Evolutionary conservation across 2,113 vertebrate genomes (phyloP), one percentile per base, ranked within the genome.

Genomic region (Saccopteryx bilineata): DNA sequence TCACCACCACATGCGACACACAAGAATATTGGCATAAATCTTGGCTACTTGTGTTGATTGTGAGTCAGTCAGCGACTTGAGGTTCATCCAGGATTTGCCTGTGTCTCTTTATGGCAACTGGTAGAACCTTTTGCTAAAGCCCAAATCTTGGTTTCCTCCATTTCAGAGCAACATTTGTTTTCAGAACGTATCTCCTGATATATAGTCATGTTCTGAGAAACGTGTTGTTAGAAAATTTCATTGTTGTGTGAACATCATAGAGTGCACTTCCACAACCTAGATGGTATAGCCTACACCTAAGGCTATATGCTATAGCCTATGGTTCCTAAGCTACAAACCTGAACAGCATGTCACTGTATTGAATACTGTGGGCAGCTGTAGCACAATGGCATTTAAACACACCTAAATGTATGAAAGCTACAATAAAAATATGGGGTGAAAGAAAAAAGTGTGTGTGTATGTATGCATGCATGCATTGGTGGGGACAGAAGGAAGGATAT

Each of bases 81-180:
- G 39, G 39, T 39, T 39, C 39, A 39, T 39, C 39, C 39, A 39
- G 39, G 39, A 39, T 39, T 39, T 58, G 46, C 33, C 68, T 88
- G 9, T 52, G 85, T 92, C 66, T 75, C 88, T 56, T 69, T 21
- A 65, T 8, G 13, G 15, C 7, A 65, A 81, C 11, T 11, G 11
- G 66, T 18, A 50, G 23, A 58, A 6, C 0, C 24, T 88, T 88
- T 90, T 85, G 84, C 46, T 52, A 78, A 93, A 82, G 74, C 54
- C 78, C 61, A 8, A 66, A 87, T 96, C 69, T 91, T 91, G 48
- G 94, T 39, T 91, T 92, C 71, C 33, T 95, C 54, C 96, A 39
- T 74, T 75, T 91, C 54, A 93, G 39, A 93, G 85, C 50, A 90
- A 95, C 65, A 83, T 61, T 93, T 74, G 24, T 72, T 91, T 94